phyloP scores from a whole-genome alignment of 2,888 invertebrate genomes.

The Micropterix aruncella region DNA sequence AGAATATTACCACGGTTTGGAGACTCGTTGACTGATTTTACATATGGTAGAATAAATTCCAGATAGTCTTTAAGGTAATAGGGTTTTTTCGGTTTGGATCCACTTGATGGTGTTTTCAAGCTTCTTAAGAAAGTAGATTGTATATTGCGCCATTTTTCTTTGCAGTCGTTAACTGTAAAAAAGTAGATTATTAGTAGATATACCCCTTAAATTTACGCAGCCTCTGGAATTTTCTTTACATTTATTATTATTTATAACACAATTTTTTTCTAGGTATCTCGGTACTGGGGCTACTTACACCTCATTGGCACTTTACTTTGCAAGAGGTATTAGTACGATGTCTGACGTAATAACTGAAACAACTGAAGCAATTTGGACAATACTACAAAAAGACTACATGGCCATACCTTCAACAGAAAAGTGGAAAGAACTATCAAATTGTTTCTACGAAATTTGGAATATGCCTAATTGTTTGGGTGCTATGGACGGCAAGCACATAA shows the following conservation, averaged over 20 bases:
- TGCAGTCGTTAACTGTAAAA: slow-evolving; percentile 2
- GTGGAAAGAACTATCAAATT: slow-evolving; percentile 13
- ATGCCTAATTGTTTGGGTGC: slow-evolving; percentile 15
- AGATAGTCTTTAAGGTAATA: slow-evolving; percentile 1
- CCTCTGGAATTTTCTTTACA: too few relatives aligned
- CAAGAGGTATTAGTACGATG: slow-evolving; percentile 12
- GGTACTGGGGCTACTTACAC: too few relatives aligned
- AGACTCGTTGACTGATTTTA: neutral
- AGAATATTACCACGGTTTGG: neutral
- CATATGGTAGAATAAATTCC: slow-evolving; percentile 1
- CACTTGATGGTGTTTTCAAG: neutral
- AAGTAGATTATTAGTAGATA: neutral
- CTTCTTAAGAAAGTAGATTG: neutral
- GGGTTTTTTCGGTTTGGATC: neutral
- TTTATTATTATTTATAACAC: neutral
- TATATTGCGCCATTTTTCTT: slow-evolving; percentile 2
- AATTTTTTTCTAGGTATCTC: slow-evolving; percentile 13
- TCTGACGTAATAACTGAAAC: slow-evolving; percentile 12
- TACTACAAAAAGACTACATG: slow-evolving; percentile 12
- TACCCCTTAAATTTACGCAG: too few relatives aligned
- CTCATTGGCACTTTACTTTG: slow-evolving; percentile 13
- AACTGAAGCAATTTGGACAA: slow-evolving; percentile 11
- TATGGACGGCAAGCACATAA: slow-evolving; percentile 15
- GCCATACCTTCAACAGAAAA: slow-evolving; percentile 11
- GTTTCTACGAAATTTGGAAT: slow-evolving; percentile 15